Evolutionary conservation across 2,888 invertebrate species (phyloP), one percentile per base, ranked within the genome.

Genomic region (Stegophylla sp.): DNA sequence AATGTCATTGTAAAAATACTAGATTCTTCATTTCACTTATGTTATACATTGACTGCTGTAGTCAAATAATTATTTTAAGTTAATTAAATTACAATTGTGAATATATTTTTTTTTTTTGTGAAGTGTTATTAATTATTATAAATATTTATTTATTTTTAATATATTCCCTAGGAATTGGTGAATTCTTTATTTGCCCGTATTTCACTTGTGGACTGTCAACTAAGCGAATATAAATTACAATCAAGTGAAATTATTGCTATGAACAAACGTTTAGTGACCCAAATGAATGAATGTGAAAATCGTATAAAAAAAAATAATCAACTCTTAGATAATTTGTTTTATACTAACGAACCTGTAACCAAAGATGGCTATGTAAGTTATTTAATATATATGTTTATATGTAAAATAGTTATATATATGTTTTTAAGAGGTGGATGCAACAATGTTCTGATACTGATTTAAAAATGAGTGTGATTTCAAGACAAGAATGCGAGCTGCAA

Each of bases 301-400:
- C 20, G 48, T 61, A 17, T 79, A 10, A 20, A 69, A 51, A 71
- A 48, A 23, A 71, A 34, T 69, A 71, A 79, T 23, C 13, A 79
- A 20, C 13, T 69, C 0, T 61, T 79, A n/a, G 28, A 61, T 61
- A 17, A 63, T 61, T 79, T 79, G 17, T 79, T 67, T 43, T 79
- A 71, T 51, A 34, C 79, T 13, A 51, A 61, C n/a, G 79, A 79
- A 41, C 79, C 69, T 51, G 79, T 79, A n/a, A 79, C 69, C n/a
- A 79, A 59, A 61, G 79, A 79, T 67, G 69, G 51, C 3, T 45
- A 45, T 79, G 79, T 79, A 69, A 61, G 59, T 79, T 28, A 67
- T 3, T 5, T 26, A 34, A 15, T 20, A 15, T 59, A 63, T 63
- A 34, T n/a, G 5, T 10, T 26, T 26, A 45, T n/a, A 3, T 28